Evolutionary conservation across 2,888 invertebrate genomes (phyloP).

Genomic region (Amphipyra tragopoginis): DNA sequence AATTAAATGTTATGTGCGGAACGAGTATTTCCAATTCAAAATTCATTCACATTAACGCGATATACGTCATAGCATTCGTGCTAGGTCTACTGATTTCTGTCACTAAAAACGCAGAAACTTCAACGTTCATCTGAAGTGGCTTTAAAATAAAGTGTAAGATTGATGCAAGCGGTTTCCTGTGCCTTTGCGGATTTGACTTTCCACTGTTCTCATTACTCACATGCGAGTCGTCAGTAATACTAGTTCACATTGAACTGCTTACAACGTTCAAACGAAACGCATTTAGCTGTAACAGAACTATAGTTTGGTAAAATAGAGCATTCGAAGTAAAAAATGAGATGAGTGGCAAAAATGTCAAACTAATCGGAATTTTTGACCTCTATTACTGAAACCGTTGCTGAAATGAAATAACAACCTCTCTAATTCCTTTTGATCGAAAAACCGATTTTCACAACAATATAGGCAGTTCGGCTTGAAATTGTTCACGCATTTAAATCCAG

Average conservation of each 20-base stretch:
- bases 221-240: slow-evolving; percentile 56
- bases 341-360: slow-evolving; percentile 3
- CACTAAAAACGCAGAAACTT: no score
- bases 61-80: no score
- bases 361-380: slow-evolving; percentile 1
- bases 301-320: not conserved
- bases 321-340: not conserved
- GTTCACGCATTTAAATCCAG: slow-evolving; percentile 19
- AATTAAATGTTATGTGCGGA: no score
- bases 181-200: slow-evolving; percentile 66
- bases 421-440: slow-evolving; percentile 3
- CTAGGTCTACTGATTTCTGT: no score
- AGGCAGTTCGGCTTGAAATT: slow-evolving; percentile 7
- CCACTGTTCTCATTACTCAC: slow-evolving; percentile 68
- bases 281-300: not conserved
- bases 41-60: no score
- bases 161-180: slow-evolving; percentile 54
- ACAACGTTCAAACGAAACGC: slow-evolving; percentile 2
- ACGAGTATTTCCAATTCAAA: no score
- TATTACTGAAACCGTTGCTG: slow-evolving; percentile 9
- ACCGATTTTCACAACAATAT: slow-evolving; percentile 8
- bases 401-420: slow-evolving; percentile 5
- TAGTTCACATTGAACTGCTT: slow-evolving; percentile 9
- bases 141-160: slow-evolving; percentile 19
- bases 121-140: slow-evolving; percentile 14